Conservation (phyloP, 2,113 vertebrate species). For the Nerophis lumbriciformis region DNA sequence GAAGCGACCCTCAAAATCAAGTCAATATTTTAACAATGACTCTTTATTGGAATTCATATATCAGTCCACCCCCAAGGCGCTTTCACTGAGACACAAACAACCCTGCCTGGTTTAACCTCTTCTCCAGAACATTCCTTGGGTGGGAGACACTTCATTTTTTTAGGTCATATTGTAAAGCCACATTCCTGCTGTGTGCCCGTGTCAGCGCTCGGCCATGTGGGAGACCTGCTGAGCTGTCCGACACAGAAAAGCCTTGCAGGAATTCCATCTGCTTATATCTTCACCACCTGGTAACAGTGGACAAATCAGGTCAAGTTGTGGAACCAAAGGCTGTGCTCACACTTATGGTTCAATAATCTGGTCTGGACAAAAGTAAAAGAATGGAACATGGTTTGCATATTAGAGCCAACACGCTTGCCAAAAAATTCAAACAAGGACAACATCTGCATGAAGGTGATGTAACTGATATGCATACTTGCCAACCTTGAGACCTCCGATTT, state of each 20-base stretch:
- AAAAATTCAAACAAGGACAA: no score
- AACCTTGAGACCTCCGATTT: no score
- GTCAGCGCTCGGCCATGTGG: conserved; percentile 24
- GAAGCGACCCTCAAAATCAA: no score
- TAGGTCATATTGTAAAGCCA: conserved; percentile 29
- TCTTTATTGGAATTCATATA: not conserved
- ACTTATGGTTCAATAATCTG: no score
- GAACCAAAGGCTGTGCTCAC: not conserved
- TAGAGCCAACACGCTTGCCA: no score
- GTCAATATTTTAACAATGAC: not conserved
- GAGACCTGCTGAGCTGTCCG: conserved; percentile 15
- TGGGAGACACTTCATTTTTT: conserved; percentile 37
- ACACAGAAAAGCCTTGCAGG: conserved; percentile 1
- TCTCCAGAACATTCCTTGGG: conserved; percentile 24
- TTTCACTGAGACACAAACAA: not conserved
- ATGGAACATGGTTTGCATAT: no score
- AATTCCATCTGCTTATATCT: conserved; percentile 17
- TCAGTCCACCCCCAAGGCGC: not conserved
- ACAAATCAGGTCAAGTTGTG: not conserved
- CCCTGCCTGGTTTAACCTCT: conserved; percentile 3
- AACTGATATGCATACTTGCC: no score
- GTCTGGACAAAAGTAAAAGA: no score
- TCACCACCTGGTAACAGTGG: not conserved
- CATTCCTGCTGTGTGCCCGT: conserved; percentile 38
- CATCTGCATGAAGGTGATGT: no score